Evolutionary conservation across 2,888 invertebrate species (phyloP), one percentile per base, ranked within the genome.

Genomic region (Harpalus rubripes): DNA sequence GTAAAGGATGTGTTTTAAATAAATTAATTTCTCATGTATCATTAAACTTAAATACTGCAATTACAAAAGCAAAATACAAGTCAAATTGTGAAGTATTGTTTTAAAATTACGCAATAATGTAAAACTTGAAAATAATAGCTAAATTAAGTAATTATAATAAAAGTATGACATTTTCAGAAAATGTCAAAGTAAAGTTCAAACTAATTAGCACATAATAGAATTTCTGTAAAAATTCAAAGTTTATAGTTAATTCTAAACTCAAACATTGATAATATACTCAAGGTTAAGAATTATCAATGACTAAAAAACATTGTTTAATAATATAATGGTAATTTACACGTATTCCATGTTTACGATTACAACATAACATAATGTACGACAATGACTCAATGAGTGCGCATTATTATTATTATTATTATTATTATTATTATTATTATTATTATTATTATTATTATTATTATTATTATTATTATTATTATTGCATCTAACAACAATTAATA

Each of bases 151-250:
- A 52, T 52, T 52, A 52, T 52, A 12, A 52, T 12, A 12, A 52
- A 52, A 52, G 44, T 52, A 52, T 52, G 44, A 52, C 44, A 52
- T 52, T 52, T 52, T 52, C 44, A 52, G 39, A 68, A 68, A 68
- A 68, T 68, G 68, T 68, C 68, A 68, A 68, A 32, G 18, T 26
- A 68, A 68, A 68, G 68, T 68, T 68, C 68, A 68, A n/a, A 32
- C 15, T 68, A 68, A 68, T 68, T 68, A 68, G 32, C 32, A 39
- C 39, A n/a, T 68, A 39, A 68, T 68, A 52, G 44, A 52, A 52
- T 52, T 52, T 52, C 44, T 10, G 44, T 52, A 52, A 52, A 52
- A 52, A 32, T 32, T 5, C 32, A 32, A 8, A 52, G 44, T 52
- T 52, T 52, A 52, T 52, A 52, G 12, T 8, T 52, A 52, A 52